Conservation (phyloP, 37 sponge, comb jelly and placozoan species). For the Dysidea cf. avara region DNA sequence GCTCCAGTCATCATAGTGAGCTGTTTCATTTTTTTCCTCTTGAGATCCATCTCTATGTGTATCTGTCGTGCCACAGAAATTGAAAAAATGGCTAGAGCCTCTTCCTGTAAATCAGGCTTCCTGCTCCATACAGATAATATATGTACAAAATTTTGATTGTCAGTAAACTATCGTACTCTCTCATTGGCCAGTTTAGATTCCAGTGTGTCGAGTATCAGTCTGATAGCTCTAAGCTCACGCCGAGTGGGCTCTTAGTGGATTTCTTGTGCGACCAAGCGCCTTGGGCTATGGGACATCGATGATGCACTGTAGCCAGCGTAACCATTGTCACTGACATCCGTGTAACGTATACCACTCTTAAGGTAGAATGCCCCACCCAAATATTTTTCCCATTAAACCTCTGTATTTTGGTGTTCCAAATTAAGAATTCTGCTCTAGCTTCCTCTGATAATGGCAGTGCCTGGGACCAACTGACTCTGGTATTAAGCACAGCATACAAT, state of each 20-base stretch:
- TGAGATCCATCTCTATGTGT: slow-evolving; percentile 33
- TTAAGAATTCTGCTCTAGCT: too few species aligned
- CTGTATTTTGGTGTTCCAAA: too few species aligned
- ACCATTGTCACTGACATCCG: slow-evolving; percentile 23
- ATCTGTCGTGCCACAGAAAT: slow-evolving; percentile 1
- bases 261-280: slow-evolving; percentile 7
- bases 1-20: slow-evolving; percentile 48
- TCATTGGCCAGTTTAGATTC: background rate
- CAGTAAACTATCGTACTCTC: slow-evolving; percentile 15
- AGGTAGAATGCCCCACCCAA: background rate
- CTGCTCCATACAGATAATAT: slow-evolving; percentile 17
- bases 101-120: slow-evolving; percentile 12
- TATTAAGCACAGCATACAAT: slow-evolving; percentile 1
- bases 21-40: slow-evolving; percentile 27
- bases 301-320: slow-evolving; percentile 13
- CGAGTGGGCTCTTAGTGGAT: slow-evolving; percentile 14
- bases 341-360: slow-evolving; percentile 11
- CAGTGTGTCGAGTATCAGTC: slow-evolving; percentile 6
- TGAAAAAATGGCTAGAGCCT: slow-evolving; percentile 12
- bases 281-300: background rate
- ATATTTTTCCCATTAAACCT: slow-evolving; percentile 13
- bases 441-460: too few species aligned
- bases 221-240: slow-evolving; percentile 27
- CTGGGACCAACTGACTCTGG: slow-evolving; percentile 9
- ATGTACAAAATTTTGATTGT: slow-evolving; percentile 29